A percentile compares a stretch with the other conserved stretches of the same genome.
Evolutionary conservation across 1,140 invertebrate species (phyloP).

Genomic region (Drosophila tropicalis): DNA sequence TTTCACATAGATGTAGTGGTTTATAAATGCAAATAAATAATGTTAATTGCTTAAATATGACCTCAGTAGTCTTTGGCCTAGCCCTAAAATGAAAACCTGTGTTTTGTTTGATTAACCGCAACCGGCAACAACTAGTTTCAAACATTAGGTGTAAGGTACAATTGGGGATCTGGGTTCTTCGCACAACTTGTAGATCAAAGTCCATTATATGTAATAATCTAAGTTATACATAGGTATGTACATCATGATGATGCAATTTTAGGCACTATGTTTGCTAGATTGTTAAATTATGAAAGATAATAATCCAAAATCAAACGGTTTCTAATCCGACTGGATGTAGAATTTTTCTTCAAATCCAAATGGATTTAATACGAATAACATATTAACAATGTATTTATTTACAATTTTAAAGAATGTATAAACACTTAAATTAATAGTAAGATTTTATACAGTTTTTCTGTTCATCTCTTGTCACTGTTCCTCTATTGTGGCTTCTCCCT

Average conservation of each 20-base stretch:
- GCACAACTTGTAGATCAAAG: too few species aligned
- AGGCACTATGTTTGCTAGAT: too few species aligned
- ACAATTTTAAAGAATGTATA: not conserved
- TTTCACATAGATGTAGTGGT: not conserved
- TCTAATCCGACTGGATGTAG: too few species aligned
- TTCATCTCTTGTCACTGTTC: not conserved
- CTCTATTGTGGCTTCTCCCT: conserved; percentile 21
- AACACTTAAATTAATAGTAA: not conserved
- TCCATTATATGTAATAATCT: too few species aligned
- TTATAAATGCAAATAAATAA: conserved; percentile 5
- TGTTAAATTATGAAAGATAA: too few species aligned
- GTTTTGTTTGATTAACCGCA: not conserved
- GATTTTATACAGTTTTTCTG: not conserved
- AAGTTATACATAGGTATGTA: too few species aligned
- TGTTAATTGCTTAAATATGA: conserved; percentile 7
- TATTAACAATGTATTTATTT: not conserved
- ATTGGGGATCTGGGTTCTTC: too few species aligned
- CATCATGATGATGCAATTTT: too few species aligned
- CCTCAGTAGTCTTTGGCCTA: not conserved
- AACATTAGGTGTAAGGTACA: not conserved
- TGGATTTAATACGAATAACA: too few species aligned
- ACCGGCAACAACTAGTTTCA: not conserved
- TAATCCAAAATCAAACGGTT: too few species aligned
- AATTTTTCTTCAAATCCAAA: too few species aligned
- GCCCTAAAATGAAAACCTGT: not conserved